phyloP scores from a whole-genome alignment of 2,113 vertebrate genomes.

The Seriola quinqueradiata region DNA sequence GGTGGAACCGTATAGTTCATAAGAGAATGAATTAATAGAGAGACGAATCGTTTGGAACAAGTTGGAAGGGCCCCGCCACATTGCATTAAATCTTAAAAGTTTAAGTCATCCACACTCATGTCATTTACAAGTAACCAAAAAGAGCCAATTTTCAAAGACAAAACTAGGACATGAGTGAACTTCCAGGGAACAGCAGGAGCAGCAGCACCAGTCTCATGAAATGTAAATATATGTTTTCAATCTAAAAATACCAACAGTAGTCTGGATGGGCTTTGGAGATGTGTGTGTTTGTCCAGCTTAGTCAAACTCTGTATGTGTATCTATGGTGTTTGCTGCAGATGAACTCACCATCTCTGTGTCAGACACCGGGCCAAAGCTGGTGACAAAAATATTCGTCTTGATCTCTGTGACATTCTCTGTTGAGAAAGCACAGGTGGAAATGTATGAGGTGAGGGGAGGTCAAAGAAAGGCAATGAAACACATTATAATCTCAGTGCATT shows the following conservation, averaged over 20 bases:
- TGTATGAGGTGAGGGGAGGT: not conserved
- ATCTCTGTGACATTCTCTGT: conserved; percentile 83
- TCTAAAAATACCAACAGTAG: conserved; percentile 28
- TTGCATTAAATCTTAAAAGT: conserved; percentile 41
- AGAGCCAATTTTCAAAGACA: conserved; percentile 27
- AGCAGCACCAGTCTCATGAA: conserved; percentile 10
- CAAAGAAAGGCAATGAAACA: not conserved
- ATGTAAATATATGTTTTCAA: conserved; percentile 39
- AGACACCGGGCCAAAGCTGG: conserved; percentile 83
- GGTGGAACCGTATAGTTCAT: conserved; percentile 38
- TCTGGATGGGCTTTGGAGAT: not conserved
- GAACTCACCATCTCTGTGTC: conserved; percentile 84
- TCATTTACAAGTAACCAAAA: conserved; percentile 17
- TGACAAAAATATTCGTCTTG: conserved; percentile 82
- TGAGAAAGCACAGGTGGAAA: conserved; percentile 31
- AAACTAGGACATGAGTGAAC: conserved; percentile 15
- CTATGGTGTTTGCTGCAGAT: conserved; percentile 8
- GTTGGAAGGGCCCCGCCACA: conserved; percentile 1
- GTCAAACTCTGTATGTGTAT: conserved; percentile 19
- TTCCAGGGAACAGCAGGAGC: conserved; percentile 25
- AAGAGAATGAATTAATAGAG: conserved; percentile 47
- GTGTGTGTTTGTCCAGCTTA: conserved; percentile 1
- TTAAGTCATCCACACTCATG: conserved; percentile 28
- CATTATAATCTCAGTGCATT: not conserved
- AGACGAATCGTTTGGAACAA: conserved; percentile 50